phyloP scores from a whole-genome alignment of 2,888 invertebrate species.

The Scaptodrosophila latifasciaeformis region DNA sequence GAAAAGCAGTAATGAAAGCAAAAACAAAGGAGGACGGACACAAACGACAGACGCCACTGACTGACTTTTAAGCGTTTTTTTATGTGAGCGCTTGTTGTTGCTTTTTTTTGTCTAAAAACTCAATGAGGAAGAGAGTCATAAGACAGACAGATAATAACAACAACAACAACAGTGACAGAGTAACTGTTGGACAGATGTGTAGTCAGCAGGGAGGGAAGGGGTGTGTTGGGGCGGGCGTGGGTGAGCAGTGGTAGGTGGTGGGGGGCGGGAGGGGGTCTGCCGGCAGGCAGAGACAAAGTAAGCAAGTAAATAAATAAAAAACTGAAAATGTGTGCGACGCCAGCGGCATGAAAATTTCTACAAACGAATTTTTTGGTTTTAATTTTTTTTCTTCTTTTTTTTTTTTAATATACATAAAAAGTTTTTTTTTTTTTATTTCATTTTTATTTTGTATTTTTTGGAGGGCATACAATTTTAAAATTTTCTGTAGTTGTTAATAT shows the following conservation, averaged over 20 bases:
- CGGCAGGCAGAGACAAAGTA: not conserved
- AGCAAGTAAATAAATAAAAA: constrained; percentile 5
- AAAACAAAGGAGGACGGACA: no score
- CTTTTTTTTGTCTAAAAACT: no score
- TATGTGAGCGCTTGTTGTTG: constrained; percentile 36
- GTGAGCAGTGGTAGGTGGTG: no score
- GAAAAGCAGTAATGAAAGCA: no score
- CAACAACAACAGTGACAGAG: not conserved
- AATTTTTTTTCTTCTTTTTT: constrained; percentile 6
- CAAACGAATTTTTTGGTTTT: constrained; percentile 28
- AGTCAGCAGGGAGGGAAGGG: no score
- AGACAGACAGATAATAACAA: no score
- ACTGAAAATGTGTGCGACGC: constrained; percentile 45
- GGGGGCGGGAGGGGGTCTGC: not conserved
- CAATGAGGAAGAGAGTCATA: no score
- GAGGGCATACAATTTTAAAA: constrained; percentile 33
- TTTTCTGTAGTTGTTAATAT: constrained; percentile 3
- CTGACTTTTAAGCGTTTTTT: constrained; percentile 52
- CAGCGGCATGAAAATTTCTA: constrained; percentile 45
- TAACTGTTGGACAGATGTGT: not conserved
- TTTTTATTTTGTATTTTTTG: constrained; percentile 27
- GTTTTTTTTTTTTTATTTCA: constrained; percentile 21
- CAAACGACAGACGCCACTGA: not conserved
- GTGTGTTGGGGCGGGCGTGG: no score
- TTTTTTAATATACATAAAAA: constrained; percentile 34